Conservation (phyloP, 2,888 invertebrate species). For the Tuta absoluta region DNA sequence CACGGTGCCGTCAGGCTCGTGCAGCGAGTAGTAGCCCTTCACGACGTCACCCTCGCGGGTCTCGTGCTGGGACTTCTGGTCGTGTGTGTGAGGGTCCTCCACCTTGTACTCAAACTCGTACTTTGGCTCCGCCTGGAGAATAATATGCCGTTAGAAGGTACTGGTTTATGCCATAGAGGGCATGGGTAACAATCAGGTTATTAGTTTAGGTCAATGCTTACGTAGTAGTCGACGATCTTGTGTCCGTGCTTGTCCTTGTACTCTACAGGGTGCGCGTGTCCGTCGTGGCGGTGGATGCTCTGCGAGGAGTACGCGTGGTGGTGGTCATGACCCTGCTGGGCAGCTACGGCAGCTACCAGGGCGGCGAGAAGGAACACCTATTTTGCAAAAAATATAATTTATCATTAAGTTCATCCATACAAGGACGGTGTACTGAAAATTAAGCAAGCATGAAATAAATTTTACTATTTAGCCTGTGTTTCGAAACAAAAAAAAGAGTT, state of each 20-base stretch:
- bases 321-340: conserved; percentile 48
- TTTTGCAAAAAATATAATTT: not conserved
- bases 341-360: conserved; percentile 25
- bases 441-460: too few species aligned
- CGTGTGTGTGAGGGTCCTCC: conserved; percentile 79
- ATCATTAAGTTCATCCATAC: not conserved
- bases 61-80: conserved; percentile 80
- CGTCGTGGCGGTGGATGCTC: conserved; percentile 46
- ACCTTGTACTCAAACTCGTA: conserved; percentile 80
- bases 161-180: too few species aligned
- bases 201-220: conserved; percentile 30
- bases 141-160: not conserved
- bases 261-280: conserved; percentile 29
- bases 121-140: conserved; percentile 64
- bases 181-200: too few species aligned
- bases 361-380: conserved; percentile 10
- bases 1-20: conserved; percentile 80
- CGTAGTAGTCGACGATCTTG: conserved; percentile 42
- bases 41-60: conserved; percentile 78
- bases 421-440: not conserved
- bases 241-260: conserved; percentile 16
- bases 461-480: too few species aligned
- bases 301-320: conserved; percentile 40
- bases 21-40: conserved; percentile 78
- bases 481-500: too few species aligned